A percentile compares a stretch with the other conserved stretches of the same genome.
phyloP scores from a whole-genome alignment of 2,113 vertebrate species.

The Sebastes fasciatus region DNA sequence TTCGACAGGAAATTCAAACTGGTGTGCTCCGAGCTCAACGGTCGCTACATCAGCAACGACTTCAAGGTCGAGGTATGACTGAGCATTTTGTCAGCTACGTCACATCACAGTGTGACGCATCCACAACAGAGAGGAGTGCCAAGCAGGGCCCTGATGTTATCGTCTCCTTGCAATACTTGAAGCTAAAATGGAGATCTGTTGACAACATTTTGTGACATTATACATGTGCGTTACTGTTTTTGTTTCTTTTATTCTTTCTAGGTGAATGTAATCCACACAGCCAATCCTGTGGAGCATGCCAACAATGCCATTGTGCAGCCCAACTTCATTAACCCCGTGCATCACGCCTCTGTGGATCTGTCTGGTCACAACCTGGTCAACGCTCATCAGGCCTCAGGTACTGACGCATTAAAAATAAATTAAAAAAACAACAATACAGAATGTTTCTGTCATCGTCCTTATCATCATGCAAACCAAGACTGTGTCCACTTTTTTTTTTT shows the following conservation, averaged over 20 bases:
- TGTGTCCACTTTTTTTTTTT: not conserved
- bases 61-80: conserved; percentile 94
- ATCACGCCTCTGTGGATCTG: conserved; percentile 94
- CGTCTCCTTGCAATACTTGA: not conserved
- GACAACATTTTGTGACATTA: not conserved
- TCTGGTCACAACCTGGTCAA: conserved; percentile 95
- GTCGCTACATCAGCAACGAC: conserved; percentile 97
- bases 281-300: conserved; percentile 89
- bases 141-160: not conserved
- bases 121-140: not conserved
- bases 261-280: conserved; percentile 97
- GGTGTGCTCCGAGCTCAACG: conserved; percentile 96
- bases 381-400: conserved; percentile 94
- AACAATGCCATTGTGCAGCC: conserved; percentile 94
- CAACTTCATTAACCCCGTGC: conserved; percentile 93
- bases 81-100: not conserved
- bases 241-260: conserved; percentile 58
- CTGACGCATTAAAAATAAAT: not conserved
- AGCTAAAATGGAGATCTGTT: not conserved
- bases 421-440: not conserved
- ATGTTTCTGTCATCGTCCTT: not conserved
- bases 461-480: not conserved
- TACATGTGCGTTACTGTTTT: not conserved
- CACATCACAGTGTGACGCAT: not conserved
- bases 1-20: conserved; percentile 97